Base-by-base conservation (phyloP, 2,797 vertebrate genomes). In the Chelonia mydas region DNA sequence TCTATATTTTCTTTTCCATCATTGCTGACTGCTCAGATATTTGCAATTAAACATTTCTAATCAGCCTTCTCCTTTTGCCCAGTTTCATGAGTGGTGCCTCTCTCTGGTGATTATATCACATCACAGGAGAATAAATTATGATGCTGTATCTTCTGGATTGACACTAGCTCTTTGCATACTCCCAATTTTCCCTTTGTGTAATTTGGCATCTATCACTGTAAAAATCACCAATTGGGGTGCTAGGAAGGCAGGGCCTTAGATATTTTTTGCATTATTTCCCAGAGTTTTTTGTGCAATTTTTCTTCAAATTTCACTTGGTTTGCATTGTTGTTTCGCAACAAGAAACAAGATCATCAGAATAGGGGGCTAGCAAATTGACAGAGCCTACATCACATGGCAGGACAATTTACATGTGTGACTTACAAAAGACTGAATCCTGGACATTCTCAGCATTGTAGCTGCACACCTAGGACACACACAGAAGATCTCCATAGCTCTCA, bases 401-500 rank as follows among this genome's bases (percentile, higher is more conserved):
- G 92, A 94, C 17, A 87, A 72, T 53, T 37, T 65, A 87, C n/a
- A 37, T 15, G 81, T n/a, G 49, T 51, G 83, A 25, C 28, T 65
- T 93, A 47, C 19, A 57, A 11, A 88, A 93, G 81, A 84, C 17
- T 54, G 55, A 95, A 91, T 76, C 90, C 41, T 84, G 45, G 2
- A 53, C 89, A 89, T 93, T 37, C 16, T 76, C 6, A 2, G 25
- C 72, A 47, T 76, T 76, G 96, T 96, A 96, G 92, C 88, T 90
- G 81, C 90, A 95, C 96, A 95, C 93, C 89, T 92, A 95, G 94
- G 84, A 74, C 86, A 87, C 90, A 95, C 90, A 95, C 95, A 95
- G 92, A 95, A 96, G 81, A 92, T 94, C 95, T 95, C 94, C 91
- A 94, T 94, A 86, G 90, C 95, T 94, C 94, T 96, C 96, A 96